Conservation (phyloP, 1,140 invertebrate species). For the Tetramorium simillimum region DNA sequence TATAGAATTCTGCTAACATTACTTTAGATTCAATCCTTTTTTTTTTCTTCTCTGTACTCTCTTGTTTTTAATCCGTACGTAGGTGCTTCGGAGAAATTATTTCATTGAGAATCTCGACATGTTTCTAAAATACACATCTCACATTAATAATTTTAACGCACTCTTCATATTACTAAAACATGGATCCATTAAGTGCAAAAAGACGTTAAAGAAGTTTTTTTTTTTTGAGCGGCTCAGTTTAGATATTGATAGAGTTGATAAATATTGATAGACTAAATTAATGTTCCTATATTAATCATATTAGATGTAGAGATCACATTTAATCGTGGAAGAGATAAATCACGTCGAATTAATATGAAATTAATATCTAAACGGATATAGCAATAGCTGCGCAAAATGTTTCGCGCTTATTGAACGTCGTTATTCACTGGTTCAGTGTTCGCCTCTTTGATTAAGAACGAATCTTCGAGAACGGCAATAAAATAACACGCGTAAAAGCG, state of each 20-base stretch:
- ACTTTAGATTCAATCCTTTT: slow-evolving; percentile 11
- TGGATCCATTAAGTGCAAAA: neutral
- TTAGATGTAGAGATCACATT: neutral
- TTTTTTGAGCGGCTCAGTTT: neutral
- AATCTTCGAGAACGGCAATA: slow-evolving; percentile 29
- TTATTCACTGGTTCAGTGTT: neutral
- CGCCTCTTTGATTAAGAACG: slow-evolving; percentile 33
- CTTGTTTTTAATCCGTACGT: neutral
- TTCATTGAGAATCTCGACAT: neutral
- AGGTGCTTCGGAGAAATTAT: neutral
- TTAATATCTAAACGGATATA: neutral
- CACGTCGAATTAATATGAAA: neutral
- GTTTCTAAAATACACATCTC: neutral
- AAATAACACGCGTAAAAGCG: slow-evolving; percentile 47
- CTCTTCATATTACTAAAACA: neutral
- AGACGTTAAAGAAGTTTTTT: neutral
- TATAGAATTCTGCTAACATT: slow-evolving; percentile 34
- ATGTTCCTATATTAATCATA: neutral
- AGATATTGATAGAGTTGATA: neutral
- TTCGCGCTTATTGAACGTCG: neutral
- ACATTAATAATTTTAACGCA: neutral
- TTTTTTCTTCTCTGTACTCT: neutral
- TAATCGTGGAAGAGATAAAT: neutral
- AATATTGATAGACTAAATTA: too few species aligned
- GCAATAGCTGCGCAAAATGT: neutral